Evolutionary conservation across 2,113 vertebrate genomes (phyloP), one percentile per base, ranked within the genome.

Genomic region (Bubo scandiacus): DNA sequence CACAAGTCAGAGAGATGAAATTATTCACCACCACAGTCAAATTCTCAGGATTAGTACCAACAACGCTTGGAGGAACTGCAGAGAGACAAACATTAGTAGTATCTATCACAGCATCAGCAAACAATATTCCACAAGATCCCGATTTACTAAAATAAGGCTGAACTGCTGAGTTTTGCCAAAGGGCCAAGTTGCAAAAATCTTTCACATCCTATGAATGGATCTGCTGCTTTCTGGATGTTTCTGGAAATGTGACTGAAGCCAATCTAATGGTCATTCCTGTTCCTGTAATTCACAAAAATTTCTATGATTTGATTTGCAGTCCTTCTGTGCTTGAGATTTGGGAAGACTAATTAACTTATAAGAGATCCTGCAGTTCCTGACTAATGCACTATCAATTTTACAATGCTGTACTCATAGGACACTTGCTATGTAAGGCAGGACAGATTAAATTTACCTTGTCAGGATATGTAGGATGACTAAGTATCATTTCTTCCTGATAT

Each of bases 11-110:
- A 71, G 99, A 99, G 88, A 99, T 98, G 96, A 99, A 99, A 97
- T 99, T 99, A 97, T 99, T 99, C 95, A 99, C 97, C 88, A 99
- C 99, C 61, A 99, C 99, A 0, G 99, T 99, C 90, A 99, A 95
- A 81, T 99, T 99, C 95, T 99, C 99, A 55, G 98, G 96, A 95
- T 97, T 98, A 55, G 81, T 87, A 65, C 99, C 99, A 78, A 99
- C 89, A 62, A 99, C 92, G 68, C 95, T 98, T 26, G 99, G 99
- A 97, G 99, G 98, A 96, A 99, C 99, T 99, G 95, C 12, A 61
- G 92, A 75, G 92, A 92, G 47, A 97, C 88, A 97, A 17, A 65
- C 11, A 94, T 65, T 42, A 92, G 74, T 34, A 71, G 26, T 15
- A 92, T 61, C 45, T 61, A 57, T 36, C 49, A 68, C 19, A 51